These are phyloP conservation scores for Ommatoiulus sabulosus DNA, from an alignment of 2,888 invertebrate genomes.

Conservation along the genomic window DNA sequence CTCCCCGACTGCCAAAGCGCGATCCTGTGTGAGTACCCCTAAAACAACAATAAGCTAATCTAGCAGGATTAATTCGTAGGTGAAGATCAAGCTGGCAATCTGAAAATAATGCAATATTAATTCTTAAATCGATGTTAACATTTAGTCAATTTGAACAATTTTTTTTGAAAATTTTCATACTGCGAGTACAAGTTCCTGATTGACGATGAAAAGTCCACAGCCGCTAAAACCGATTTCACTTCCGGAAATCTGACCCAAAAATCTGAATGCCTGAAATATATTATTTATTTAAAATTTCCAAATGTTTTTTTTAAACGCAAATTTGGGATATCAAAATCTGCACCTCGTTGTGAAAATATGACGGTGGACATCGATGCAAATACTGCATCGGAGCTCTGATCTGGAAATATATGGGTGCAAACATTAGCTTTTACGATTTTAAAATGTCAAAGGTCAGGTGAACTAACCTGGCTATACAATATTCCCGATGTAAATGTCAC, in stretches of 20 bases:
- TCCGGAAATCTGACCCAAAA: conserved; percentile 34
- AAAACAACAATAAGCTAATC: conserved; percentile 40
- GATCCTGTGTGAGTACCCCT: too few species aligned
- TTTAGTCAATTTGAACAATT: not conserved
- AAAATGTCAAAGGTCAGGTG: too few species aligned
- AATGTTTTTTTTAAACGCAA: not conserved
- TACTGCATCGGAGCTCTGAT: conserved; percentile 7
- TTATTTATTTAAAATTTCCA: not conserved
- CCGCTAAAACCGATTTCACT: conserved; percentile 48
- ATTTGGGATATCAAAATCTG: not conserved
- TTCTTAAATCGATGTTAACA: conserved; percentile 18
- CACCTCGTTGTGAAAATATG: conserved; percentile 49
- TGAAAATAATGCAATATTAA: conserved; percentile 34
- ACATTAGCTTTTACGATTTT: too few species aligned
- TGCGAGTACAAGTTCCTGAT: conserved; percentile 25
- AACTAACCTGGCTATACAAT: conserved; percentile 3
- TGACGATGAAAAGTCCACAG: conserved; percentile 40
- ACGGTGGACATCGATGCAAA: conserved; percentile 47
- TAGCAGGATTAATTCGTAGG: conserved; percentile 51
- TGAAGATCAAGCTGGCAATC: conserved; percentile 53
- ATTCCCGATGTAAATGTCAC: conserved; percentile 25
- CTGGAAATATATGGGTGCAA: too few species aligned
- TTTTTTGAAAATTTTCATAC: not conserved
- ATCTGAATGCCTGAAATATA: conserved; percentile 32
- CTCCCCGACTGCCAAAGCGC: too few species aligned